phyloP scores from a whole-genome alignment of 1,140 invertebrate genomes.

The Tetramorium simillimum region DNA sequence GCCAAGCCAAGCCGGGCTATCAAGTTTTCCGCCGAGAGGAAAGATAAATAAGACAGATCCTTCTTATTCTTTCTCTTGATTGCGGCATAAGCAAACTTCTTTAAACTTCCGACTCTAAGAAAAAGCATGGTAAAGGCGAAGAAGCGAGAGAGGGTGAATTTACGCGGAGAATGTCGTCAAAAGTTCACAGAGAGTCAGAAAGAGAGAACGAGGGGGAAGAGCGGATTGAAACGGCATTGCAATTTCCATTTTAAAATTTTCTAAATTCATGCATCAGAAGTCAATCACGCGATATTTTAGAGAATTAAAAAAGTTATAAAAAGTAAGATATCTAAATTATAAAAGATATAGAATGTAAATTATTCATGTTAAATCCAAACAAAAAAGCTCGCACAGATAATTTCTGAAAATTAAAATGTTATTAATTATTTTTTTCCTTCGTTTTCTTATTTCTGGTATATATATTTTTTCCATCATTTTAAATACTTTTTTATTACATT shows the following conservation, averaged over 20 bases:
- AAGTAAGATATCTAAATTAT: neutral
- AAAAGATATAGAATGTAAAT: neutral
- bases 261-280: neutral
- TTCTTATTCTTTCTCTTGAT: conserved; percentile 62
- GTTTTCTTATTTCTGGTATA: neutral
- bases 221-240: conserved; percentile 34
- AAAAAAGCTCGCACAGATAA: neutral
- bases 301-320: conserved; percentile 1
- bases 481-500: neutral
- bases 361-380: neutral
- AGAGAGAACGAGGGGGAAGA: neutral
- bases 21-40: conserved; percentile 53
- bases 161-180: conserved; percentile 24
- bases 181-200: conserved; percentile 30
- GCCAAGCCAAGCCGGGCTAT: conserved; percentile 49
- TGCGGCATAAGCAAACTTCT: conserved; percentile 60
- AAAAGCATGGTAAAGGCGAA: conserved; percentile 33
- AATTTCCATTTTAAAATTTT: conserved; percentile 39
- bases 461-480: neutral
- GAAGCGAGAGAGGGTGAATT: conserved; percentile 39
- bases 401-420: neutral
- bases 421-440: neutral
- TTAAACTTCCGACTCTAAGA: conserved; percentile 50
- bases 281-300: conserved; percentile 1
- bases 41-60: conserved; percentile 61